Evolutionary conservation across 2,797 vertebrate genomes (phyloP).

Genomic region (Alcedo quadribrachys): DNA sequence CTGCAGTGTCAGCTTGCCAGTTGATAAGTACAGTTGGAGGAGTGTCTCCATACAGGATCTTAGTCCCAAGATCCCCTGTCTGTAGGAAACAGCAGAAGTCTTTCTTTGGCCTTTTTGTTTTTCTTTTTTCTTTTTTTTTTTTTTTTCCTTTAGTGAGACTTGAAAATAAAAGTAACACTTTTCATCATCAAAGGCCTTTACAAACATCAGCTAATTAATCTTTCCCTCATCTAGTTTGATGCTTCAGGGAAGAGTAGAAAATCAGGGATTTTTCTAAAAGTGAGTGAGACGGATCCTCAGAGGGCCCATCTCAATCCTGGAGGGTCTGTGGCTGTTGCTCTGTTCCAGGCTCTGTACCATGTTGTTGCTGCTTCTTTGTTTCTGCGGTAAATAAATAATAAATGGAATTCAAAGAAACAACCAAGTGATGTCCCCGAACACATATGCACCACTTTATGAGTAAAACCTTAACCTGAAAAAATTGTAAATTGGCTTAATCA

Average conservation of each 20-base stretch:
- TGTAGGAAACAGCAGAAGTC: background rate
- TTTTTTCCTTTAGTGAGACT: background rate
- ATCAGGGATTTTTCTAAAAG: constrained; percentile 9
- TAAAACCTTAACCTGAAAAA: background rate
- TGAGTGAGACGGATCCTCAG: constrained; percentile 5
- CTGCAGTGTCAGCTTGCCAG: background rate
- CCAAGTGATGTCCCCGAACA: background rate
- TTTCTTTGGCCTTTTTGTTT: background rate
- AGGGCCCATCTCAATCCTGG: background rate
- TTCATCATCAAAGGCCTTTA: constrained; percentile 60
- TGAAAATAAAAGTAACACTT: constrained; percentile 61
- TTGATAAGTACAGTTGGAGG: background rate
- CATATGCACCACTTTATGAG: background rate
- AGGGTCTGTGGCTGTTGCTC: background rate
- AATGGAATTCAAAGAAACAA: background rate
- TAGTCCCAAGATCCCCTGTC: background rate
- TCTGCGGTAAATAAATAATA: constrained; percentile 8
- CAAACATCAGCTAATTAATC: constrained; percentile 58
- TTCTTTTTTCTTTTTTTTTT: background rate
- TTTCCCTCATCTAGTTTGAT: background rate
- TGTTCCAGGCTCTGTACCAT: background rate
- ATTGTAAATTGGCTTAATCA: background rate
- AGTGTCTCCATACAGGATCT: background rate
- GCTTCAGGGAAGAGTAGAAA: constrained; percentile 42
- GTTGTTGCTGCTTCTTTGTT: constrained; percentile 5